Evolutionary conservation across 2,113 vertebrate genomes (phyloP).

Genomic region (Caracal caracal): DNA sequence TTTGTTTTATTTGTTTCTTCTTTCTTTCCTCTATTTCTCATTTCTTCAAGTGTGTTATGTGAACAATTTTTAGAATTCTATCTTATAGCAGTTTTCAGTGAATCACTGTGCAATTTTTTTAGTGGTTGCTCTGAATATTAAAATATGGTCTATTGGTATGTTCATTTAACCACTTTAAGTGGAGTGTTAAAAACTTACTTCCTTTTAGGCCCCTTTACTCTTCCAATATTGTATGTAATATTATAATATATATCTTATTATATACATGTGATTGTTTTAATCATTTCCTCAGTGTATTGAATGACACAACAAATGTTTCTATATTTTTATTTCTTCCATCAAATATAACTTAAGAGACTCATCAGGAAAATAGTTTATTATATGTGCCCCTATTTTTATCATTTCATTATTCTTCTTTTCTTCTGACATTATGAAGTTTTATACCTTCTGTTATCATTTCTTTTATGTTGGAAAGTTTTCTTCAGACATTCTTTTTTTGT

Average conservation of each 20-base stretch:
- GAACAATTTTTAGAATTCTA: neutral
- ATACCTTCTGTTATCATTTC: neutral
- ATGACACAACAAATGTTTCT: neutral
- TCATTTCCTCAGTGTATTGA: neutral
- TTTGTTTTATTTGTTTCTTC: neutral
- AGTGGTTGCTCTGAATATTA: neutral
- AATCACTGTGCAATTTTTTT: neutral
- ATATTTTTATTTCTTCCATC: neutral
- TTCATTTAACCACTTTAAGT: neutral
- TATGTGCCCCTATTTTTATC: neutral
- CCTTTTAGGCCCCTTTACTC: neutral
- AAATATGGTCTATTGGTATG: neutral
- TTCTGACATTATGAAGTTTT: neutral
- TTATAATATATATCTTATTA: neutral
- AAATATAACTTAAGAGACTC: neutral
- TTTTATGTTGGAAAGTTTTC: neutral
- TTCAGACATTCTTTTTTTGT: neutral
- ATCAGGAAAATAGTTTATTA: neutral
- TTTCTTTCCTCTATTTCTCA: neutral
- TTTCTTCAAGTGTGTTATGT: neutral
- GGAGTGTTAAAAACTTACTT: neutral
- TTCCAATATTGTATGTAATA: neutral
- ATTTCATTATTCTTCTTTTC: neutral
- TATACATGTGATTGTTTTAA: neutral
- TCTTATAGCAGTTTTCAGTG: neutral